phyloP scores from a whole-genome alignment of 2,888 invertebrate species.

The Zelleria hepariella region DNA sequence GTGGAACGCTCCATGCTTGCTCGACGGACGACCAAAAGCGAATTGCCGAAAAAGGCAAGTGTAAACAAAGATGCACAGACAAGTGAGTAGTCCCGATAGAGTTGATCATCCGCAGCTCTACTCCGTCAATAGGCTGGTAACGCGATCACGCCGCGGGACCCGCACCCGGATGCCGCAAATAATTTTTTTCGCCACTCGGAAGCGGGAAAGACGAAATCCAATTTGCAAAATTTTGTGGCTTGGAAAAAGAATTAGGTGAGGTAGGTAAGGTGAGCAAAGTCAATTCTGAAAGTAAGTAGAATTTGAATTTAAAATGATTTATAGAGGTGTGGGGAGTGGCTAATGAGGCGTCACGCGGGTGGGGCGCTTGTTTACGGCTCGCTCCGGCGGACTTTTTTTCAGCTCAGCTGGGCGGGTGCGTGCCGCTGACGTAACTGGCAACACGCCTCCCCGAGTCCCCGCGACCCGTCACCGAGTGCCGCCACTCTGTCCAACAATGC shows the following conservation, averaged over 20 bases:
- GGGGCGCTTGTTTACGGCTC: slow-evolving; percentile 65
- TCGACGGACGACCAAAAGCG: too few species aligned
- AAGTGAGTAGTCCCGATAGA: slow-evolving; percentile 15
- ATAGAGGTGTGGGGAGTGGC: slow-evolving; percentile 66
- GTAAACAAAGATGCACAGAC: too few species aligned
- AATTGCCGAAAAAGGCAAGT: not conserved
- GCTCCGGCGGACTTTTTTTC: slow-evolving; percentile 47
- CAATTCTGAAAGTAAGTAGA: slow-evolving; percentile 67
- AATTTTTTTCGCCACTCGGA: slow-evolving; percentile 41
- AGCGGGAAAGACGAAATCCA: slow-evolving; percentile 55
- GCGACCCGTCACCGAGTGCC: not conserved
- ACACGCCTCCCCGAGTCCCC: not conserved
- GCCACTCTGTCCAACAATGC: not conserved
- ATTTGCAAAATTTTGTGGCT: slow-evolving; percentile 63
- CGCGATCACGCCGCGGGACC: slow-evolving; percentile 34
- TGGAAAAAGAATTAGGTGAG: slow-evolving; percentile 48
- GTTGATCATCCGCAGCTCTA: slow-evolving; percentile 22
- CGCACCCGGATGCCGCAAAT: slow-evolving; percentile 44
- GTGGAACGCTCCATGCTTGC: too few species aligned
- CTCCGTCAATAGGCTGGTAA: slow-evolving; percentile 29
- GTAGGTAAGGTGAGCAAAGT: slow-evolving; percentile 48
- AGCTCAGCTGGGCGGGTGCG: slow-evolving; percentile 42
- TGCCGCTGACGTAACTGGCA: slow-evolving; percentile 6
- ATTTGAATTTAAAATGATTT: slow-evolving; percentile 73
- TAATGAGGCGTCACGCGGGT: slow-evolving; percentile 66